These are phyloP conservation scores for Lasioglossum pauxillum DNA, from an alignment of 2,888 invertebrate species.

Conservation along the genomic window DNA sequence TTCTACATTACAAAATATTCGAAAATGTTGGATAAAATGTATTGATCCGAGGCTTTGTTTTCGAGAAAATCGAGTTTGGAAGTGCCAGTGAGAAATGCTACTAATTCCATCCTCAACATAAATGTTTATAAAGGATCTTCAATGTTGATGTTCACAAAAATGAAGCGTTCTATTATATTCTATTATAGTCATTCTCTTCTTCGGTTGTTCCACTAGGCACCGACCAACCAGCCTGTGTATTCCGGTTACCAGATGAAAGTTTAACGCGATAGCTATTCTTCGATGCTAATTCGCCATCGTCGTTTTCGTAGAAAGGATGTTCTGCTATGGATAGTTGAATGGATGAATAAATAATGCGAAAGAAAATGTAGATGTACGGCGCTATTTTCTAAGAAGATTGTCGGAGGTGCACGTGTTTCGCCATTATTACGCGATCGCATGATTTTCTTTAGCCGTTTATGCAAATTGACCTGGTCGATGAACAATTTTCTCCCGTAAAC, in stretches of 20 bases:
- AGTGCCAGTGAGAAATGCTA: too few species aligned
- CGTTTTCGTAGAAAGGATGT: constrained; percentile 6
- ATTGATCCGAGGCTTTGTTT: background rate
- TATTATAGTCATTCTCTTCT: background rate
- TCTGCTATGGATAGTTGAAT: background rate
- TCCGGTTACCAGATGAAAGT: background rate
- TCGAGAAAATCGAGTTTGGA: background rate
- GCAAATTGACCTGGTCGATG: constrained; percentile 1
- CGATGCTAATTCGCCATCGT: background rate
- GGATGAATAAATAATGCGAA: constrained; percentile 4
- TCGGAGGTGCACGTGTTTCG: background rate
- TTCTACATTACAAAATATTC: background rate
- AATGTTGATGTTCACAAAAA: background rate
- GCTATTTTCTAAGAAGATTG: background rate
- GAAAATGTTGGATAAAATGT: background rate
- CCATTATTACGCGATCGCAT: background rate
- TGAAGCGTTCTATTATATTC: too few species aligned
- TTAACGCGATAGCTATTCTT: background rate
- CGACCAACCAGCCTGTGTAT: background rate
- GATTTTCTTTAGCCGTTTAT: background rate
- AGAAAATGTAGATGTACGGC: background rate
- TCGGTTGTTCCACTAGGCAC: background rate
- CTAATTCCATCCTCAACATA: too few species aligned
- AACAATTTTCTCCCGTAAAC: background rate
- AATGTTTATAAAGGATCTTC: too few species aligned